Percentiles rank a stretch among this genome's conserved stretches.
phyloP scores from a whole-genome alignment of 1,140 invertebrate species.

The Cydia splendana region DNA sequence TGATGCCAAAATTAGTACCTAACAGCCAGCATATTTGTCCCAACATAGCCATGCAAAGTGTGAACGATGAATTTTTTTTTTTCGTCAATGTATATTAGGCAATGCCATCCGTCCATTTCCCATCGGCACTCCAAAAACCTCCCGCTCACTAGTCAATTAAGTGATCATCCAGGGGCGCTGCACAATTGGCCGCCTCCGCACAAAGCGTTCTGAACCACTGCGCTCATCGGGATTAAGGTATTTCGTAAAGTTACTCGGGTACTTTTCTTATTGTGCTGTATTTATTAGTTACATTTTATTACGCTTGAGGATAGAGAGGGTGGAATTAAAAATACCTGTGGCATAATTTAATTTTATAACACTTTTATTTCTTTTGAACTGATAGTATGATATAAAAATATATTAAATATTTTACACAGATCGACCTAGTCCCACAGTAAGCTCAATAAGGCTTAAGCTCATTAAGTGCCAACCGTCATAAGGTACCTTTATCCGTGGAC shows the following conservation, averaged over 20 bases:
- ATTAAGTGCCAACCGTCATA: too few relatives aligned
- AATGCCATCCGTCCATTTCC: not conserved
- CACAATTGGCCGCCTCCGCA: slow-evolving; percentile 75
- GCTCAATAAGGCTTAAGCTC: too few relatives aligned
- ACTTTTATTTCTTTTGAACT: too few relatives aligned
- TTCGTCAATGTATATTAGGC: not conserved
- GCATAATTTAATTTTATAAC: too few relatives aligned
- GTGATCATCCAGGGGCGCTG: slow-evolving; percentile 73
- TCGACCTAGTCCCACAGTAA: too few relatives aligned
- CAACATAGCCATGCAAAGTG: too few relatives aligned
- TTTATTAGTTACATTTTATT: not conserved
- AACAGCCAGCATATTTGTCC: too few relatives aligned
- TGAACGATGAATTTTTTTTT: too few relatives aligned
- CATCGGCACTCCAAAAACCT: slow-evolving; percentile 52
- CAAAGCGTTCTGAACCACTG: slow-evolving; percentile 49
- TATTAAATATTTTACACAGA: too few relatives aligned
- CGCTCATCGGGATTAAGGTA: not conserved
- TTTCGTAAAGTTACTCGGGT: not conserved
- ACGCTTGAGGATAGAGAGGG: not conserved
- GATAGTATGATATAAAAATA: too few relatives aligned
- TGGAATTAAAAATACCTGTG: not conserved
- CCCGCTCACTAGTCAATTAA: slow-evolving; percentile 75
- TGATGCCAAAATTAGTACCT: too few relatives aligned
- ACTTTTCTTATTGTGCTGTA: slow-evolving; percentile 1
- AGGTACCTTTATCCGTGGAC: too few relatives aligned